Evolutionary conservation across 2,113 vertebrate species (phyloP).

Genomic region (Chaenocephalus aceratus): DNA sequence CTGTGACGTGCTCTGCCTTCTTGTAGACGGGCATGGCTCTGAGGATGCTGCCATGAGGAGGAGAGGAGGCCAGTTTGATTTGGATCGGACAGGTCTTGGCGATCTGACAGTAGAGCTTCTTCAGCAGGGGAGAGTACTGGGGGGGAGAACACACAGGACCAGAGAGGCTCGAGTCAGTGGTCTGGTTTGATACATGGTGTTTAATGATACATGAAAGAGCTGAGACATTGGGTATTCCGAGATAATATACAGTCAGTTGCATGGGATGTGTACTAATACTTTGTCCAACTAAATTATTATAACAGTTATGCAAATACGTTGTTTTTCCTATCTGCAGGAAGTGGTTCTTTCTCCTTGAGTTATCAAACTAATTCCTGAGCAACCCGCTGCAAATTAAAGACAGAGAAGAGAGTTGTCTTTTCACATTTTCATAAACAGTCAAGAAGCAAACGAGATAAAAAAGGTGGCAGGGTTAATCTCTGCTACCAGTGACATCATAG

Average conservation of each 20-base stretch:
- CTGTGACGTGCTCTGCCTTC: slow-evolving; percentile 97
- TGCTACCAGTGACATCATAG: neutral
- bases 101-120: slow-evolving; percentile 99
- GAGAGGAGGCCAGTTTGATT: slow-evolving; percentile 90
- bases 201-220: neutral
- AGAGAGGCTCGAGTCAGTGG: slow-evolving; percentile 15
- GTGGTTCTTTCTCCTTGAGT: too few species aligned
- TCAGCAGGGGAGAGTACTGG: slow-evolving; percentile 96
- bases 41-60: slow-evolving; percentile 92
- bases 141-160: slow-evolving; percentile 14
- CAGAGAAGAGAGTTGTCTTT: neutral
- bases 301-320: too few species aligned
- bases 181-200: neutral
- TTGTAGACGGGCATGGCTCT: slow-evolving; percentile 98
- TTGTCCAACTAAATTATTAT: neutral
- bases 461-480: neutral
- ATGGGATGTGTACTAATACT: neutral
- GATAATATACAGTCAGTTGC: neutral
- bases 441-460: neutral
- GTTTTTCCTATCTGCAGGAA: too few species aligned
- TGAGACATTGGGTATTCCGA: neutral
- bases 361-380: neutral
- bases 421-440: neutral
- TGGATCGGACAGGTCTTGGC: slow-evolving; percentile 99
- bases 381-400: neutral